Conservation (phyloP, 2,888 invertebrate species). For the Anagyrus pseudococci region DNA sequence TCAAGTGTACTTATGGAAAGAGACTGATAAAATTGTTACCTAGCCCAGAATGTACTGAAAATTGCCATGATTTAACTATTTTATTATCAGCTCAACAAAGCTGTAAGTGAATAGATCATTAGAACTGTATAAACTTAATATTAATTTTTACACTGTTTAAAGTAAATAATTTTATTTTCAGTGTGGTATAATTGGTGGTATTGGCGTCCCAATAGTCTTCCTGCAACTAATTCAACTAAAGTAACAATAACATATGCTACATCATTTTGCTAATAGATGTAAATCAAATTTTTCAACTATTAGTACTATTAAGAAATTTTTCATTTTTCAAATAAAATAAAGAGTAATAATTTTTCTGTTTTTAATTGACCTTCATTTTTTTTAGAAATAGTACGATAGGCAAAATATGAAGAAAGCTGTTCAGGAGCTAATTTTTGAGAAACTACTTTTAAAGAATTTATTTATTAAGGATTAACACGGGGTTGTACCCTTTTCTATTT, state of each 20-base stretch:
- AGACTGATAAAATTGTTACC: constrained; percentile 77
- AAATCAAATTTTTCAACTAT: too few relatives aligned
- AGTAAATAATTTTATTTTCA: constrained; percentile 55
- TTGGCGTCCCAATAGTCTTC: constrained; percentile 75
- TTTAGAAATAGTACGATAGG: too few relatives aligned
- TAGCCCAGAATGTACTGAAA: constrained; percentile 76
- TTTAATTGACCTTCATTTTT: too few relatives aligned
- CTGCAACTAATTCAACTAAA: constrained; percentile 67
- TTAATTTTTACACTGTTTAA: background rate
- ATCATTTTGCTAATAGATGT: constrained; percentile 76
- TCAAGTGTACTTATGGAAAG: constrained; percentile 76
- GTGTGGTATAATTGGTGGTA: constrained; percentile 89
- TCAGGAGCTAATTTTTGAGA: too few relatives aligned
- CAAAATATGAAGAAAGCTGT: too few relatives aligned
- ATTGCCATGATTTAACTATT: constrained; percentile 76
- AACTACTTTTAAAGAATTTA: too few relatives aligned
- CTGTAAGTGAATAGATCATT: constrained; percentile 68
- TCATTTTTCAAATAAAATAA: too few relatives aligned
- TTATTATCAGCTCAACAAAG: constrained; percentile 75
- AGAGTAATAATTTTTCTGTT: too few relatives aligned
- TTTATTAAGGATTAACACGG: too few relatives aligned
- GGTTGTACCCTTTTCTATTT: too few relatives aligned
- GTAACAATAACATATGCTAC: constrained; percentile 73
- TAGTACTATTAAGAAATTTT: too few relatives aligned
- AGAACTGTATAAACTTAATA: background rate